Evolutionary conservation across 2,113 vertebrate genomes (phyloP), one percentile per base, ranked within the genome.

Genomic region (Proterorhinus semilunaris): DNA sequence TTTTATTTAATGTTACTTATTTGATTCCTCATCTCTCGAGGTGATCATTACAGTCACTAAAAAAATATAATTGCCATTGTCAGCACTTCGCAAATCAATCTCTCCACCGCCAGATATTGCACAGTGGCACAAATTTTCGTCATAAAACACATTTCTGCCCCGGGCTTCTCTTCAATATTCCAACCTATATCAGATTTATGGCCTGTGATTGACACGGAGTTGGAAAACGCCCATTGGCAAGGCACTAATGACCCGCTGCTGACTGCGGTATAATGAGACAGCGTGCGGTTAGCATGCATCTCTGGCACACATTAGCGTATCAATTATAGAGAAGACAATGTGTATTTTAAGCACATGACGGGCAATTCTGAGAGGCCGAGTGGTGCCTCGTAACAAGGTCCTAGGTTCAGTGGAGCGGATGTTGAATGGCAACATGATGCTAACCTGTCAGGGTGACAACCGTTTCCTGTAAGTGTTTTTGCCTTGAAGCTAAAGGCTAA

Each of bases 191-290:
- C 42, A 10, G 58, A 61, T 61, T 45, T 45, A 44, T 16, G 36
- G 7, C 36, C 58, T 4, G 36, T 61, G 58, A 61, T 61, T 61
- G 58, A 45, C 58, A 44, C 7, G 13, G 44, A 42, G 58, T 61
- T 61, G 15, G 58, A 61, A 61, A 61, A 61, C 58, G 58, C 58
- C 58, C 58, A 61, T 43, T 61, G 58, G 58, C 58, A 61, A 61
- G 58, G 42, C 58, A 61, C 58, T 61, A 61, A 61, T 61, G 58
- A 61, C 58, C 44, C 58, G 16, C 58, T 44, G 58, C 58, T 61
- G 12, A 61, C 58, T 44, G 44, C 13, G n/a, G 58, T 45, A 8
- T 61, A 61, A 61, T 44, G 58, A 61, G 57, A 13, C 7, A 3
- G 58, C 10, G 42, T 4, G 13, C 15, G 2, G 58, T 59, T 59